These are phyloP conservation scores for Lepilemur septentrionalis DNA, from an alignment of 2,797 vertebrate species.

Conservation along the genomic window DNA sequence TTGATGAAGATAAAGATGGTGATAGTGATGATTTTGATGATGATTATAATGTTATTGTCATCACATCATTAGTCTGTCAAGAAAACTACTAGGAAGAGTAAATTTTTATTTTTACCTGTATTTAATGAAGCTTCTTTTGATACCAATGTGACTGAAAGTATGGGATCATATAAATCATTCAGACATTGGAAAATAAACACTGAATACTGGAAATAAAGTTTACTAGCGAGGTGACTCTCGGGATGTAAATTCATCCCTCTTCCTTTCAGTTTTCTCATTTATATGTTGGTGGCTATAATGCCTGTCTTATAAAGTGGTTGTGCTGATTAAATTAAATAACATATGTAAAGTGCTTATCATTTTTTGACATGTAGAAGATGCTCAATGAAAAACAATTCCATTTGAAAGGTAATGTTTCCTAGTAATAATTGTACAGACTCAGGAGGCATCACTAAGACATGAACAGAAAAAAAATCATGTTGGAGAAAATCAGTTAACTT, in stretches of 20 bases:
- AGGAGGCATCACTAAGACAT: not conserved
- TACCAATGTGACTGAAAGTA: not conserved
- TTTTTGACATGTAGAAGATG: not conserved
- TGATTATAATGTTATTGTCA: not conserved
- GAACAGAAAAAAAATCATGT: not conserved
- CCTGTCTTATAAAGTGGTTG: not conserved
- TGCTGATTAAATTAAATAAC: not conserved
- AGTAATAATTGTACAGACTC: not conserved
- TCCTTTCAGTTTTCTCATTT: not conserved
- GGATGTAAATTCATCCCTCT: not conserved
- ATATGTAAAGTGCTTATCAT: not conserved
- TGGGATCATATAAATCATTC: not conserved
- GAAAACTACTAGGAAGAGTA: not conserved
- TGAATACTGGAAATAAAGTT: not conserved
- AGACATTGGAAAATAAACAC: not conserved
- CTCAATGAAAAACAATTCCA: not conserved
- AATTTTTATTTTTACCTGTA: not conserved
- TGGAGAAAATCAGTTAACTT: not conserved
- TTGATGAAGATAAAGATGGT: not conserved
- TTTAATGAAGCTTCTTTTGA: not conserved
- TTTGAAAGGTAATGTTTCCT: not conserved
- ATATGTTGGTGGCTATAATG: not conserved
- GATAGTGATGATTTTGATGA: not conserved
- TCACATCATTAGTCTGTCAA: not conserved
- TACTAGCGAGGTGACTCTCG: not conserved